Conservation (phyloP, 92 coral and sea anemone species). For the Bergia puertoricense region DNA sequence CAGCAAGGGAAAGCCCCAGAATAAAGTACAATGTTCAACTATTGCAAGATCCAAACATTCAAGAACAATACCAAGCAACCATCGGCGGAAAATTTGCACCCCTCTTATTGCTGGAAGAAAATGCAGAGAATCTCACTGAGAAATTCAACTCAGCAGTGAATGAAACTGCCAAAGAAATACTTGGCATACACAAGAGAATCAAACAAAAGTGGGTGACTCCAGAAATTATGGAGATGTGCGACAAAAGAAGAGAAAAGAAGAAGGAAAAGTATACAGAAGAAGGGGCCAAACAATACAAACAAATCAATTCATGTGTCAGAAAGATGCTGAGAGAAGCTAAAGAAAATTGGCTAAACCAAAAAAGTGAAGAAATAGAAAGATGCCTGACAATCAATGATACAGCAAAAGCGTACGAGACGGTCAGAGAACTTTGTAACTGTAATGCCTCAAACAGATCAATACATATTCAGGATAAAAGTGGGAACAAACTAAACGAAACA, state of each 20-base stretch:
- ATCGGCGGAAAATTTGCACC: neutral
- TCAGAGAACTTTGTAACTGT: neutral
- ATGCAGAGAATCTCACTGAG: neutral
- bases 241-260: neutral
- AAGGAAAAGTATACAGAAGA: neutral
- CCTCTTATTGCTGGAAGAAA: neutral
- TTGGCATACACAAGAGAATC: neutral
- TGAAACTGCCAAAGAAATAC: neutral
- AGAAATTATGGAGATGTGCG: neutral
- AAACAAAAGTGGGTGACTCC: neutral
- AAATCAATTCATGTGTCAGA: neutral
- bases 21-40: neutral
- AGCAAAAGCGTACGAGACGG: neutral
- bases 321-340: neutral
- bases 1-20: neutral
- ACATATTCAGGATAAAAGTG: neutral
- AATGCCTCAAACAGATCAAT: neutral
- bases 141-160: neutral
- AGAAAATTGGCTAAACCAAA: neutral
- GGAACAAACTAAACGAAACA: neutral
- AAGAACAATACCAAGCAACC: neutral
- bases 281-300: neutral
- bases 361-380: neutral
- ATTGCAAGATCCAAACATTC: neutral
- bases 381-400: neutral